Base-by-base conservation (phyloP, 2,113 vertebrate genomes). In the Microtus ochrogaster region DNA sequence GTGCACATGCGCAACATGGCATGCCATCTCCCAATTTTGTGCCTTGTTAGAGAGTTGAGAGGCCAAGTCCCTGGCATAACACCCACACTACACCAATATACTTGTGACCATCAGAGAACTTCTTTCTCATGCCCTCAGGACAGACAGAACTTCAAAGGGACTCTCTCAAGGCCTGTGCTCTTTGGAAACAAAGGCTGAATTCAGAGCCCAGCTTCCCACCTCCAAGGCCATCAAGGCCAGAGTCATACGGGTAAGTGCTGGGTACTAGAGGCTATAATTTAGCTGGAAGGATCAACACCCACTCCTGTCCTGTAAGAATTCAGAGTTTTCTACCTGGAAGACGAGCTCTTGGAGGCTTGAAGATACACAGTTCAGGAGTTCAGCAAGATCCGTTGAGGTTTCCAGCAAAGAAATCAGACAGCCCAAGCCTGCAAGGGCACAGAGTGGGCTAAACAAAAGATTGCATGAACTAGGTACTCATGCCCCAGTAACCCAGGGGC, bases 251-350 rank as follows among this genome's bases (percentile, higher is more conserved):
- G 65, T n/a, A 41, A 22, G n/a, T 65, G 49, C 22, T 28, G 39
- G 61, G 44, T 49, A 52, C 39, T 55, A 0, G 12, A 63, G 58
- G 36, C 21, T 87, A 30, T 76, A 47, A 93, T 92, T 49, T 68
- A 93, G 61, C 66, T 90, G 83, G 33, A 90, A 88, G 79, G 39
- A 90, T 47, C 70, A 39, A 89, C 36, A 47, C 5, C 21, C 5
- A 68, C 36, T 4, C 82, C 88, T 78, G 96, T 86, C 47, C 92
- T 79, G 76, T 82, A 61, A 96, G 87, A 97, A 96, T 24, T 44
- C 33, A 55, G 55, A 19, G 93, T 97, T 97, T 95, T 93, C 66
- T 98, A 98, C 98, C 98, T 99, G 96, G 95, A 98, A 98, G 91
- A 98, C 70, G 72, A 98, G 98, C 73, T 76, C 95, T 84, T 98